Evolutionary conservation across 2,797 vertebrate genomes (phyloP).

Genomic region (Enteromius paludinosus): DNA sequence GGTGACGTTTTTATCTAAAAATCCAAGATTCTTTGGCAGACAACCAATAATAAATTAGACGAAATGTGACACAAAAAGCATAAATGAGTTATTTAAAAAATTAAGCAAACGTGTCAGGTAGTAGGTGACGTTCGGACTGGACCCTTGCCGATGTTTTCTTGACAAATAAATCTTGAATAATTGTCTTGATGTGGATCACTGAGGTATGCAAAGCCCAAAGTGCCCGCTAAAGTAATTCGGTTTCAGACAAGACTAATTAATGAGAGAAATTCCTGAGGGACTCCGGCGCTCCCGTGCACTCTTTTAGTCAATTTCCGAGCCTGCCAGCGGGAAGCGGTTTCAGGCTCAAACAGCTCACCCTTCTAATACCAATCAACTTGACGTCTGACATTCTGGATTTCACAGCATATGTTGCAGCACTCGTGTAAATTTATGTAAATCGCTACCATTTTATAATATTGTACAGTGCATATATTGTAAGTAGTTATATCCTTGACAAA

Average conservation of each 20-base stretch:
- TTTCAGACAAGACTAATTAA: slow-evolving; percentile 26
- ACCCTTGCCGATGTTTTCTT: neutral
- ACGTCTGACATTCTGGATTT: slow-evolving; percentile 17
- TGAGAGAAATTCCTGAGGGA: slow-evolving; percentile 20
- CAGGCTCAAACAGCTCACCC: neutral
- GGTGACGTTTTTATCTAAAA: neutral
- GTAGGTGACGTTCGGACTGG: neutral
- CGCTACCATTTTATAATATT: slow-evolving; percentile 51
- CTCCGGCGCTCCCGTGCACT: neutral
- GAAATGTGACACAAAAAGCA: slow-evolving; percentile 4
- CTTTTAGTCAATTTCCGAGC: slow-evolving; percentile 25
- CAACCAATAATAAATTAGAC: neutral
- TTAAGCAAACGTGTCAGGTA: neutral
- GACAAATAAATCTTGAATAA: slow-evolving; percentile 6
- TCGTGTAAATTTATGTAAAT: slow-evolving; percentile 56
- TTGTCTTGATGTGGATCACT: slow-evolving; percentile 28
- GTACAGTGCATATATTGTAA: slow-evolving; percentile 56
- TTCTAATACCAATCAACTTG: slow-evolving; percentile 33
- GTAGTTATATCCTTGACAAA: slow-evolving; percentile 52
- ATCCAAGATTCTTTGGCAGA: neutral
- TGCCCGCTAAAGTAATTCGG: slow-evolving; percentile 21
- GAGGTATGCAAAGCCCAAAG: slow-evolving; percentile 29
- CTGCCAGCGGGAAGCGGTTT: neutral
- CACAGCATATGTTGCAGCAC: slow-evolving; percentile 24
- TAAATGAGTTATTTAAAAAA: neutral